Evolutionary conservation across 2,113 vertebrate genomes (phyloP), one percentile per base, ranked within the genome.

Genomic region (Cinclus cinclus): DNA sequence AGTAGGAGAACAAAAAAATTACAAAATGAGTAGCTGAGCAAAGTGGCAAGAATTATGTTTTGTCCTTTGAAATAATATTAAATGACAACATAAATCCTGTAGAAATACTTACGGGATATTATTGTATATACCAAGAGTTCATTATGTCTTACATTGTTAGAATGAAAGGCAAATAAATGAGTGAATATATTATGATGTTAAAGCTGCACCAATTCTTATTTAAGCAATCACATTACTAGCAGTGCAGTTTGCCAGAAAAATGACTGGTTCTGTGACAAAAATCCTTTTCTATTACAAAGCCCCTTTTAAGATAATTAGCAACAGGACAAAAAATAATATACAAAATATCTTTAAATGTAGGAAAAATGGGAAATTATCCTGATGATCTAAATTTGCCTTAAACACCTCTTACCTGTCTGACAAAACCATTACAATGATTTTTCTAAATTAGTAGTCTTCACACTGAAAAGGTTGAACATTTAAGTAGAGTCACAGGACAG

Each of bases 51-150:
- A 90, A 89, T 69, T 80, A 79, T 16, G 37, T 85, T 95, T 94
- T 77, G 76, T 86, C 76, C 83, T 79, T 92, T 89, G 65, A 91
- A 96, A 90, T 87, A 94, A 94, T 94, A 94, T 92, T 94, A 94
- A 91, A 94, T 49, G 89, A 90, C 39, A 89, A 88, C 77, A 89
- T 90, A 96, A 95, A 96, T 94, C 83, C 76, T 76, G 50, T 71
- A 89, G 82, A 91, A 94, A 89, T 86, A 84, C 47, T 89, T 69
- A 75, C 13, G 10, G 50, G n/a, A 13, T 93, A 75, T 92, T 91
- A 70, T 58, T 83, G 2, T 75, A 92, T 84, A 76, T 65, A 88
- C 78, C n/a, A 67, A 82, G 90, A 87, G 71, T 88, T 94, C 90
- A 95, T 95, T 80, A 88, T 84, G 64, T 65, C 75, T 87, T 92